Evolutionary conservation across 2,797 vertebrate genomes (phyloP).

Genomic region (Monodelphis domestica): DNA sequence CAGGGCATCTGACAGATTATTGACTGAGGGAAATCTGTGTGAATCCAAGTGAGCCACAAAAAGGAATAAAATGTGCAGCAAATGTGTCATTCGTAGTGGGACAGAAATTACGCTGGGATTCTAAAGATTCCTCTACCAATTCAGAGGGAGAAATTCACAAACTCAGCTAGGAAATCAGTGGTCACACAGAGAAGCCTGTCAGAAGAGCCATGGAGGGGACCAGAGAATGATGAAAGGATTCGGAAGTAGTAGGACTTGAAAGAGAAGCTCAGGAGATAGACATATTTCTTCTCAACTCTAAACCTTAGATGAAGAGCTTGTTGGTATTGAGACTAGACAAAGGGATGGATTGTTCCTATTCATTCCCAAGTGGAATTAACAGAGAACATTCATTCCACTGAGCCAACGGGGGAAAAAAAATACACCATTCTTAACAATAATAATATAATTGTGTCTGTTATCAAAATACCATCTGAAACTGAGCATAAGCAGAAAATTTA

Average conservation of each 20-base stretch:
- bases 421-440: neutral
- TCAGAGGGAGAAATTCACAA: constrained; percentile 48
- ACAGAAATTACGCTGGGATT: constrained; percentile 59
- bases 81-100: constrained; percentile 55
- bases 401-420: neutral
- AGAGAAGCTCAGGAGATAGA: constrained; percentile 66
- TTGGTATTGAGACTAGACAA: constrained; percentile 53
- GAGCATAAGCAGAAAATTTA: constrained; percentile 10
- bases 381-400: neutral
- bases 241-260: constrained; percentile 64
- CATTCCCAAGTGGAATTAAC: constrained; percentile 21
- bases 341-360: neutral
- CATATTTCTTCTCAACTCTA: constrained; percentile 60
- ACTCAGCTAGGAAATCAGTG: rapidly evolving
- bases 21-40: constrained; percentile 65
- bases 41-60: constrained; percentile 40
- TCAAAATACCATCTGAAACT: constrained; percentile 53
- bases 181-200: rapidly evolving
- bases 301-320: constrained; percentile 67
- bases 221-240: constrained; percentile 24
- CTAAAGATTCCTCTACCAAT: constrained; percentile 5
- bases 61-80: constrained; percentile 54
- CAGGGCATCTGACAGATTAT: constrained; percentile 54
- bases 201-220: neutral
- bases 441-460: neutral